Conservation (phyloP, 35 echinoderm and acorn worm species). For the Ophiothrix spiculata region DNA sequence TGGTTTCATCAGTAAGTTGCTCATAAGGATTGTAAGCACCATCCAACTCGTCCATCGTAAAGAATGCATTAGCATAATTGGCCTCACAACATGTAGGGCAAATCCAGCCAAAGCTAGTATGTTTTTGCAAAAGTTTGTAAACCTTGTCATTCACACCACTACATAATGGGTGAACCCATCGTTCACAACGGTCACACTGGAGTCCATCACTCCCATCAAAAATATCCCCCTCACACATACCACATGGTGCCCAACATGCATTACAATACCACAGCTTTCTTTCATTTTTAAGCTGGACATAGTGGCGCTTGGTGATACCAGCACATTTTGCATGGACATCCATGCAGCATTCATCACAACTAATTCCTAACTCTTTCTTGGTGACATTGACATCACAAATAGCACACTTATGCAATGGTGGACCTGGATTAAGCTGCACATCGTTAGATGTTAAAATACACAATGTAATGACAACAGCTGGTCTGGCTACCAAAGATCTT, state of each 20-base stretch:
- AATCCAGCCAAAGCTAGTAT: neutral
- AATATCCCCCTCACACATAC: neutral
- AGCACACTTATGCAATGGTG: neutral
- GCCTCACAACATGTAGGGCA: too few relatives aligned
- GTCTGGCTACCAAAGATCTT: neutral
- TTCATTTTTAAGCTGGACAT: neutral
- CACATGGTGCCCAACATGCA: neutral
- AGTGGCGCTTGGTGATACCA: neutral
- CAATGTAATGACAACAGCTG: neutral
- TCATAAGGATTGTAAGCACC: neutral
- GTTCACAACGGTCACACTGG: neutral
- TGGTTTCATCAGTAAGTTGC: neutral
- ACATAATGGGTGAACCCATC: neutral
- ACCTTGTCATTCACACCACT: neutral
- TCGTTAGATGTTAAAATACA: neutral
- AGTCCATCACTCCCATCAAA: too few relatives aligned
- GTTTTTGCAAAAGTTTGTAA: neutral
- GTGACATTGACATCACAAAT: neutral
- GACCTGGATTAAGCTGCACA: neutral
- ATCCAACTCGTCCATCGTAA: neutral
- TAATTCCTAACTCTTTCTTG: neutral
- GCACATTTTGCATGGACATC: neutral
- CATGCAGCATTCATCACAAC: neutral
- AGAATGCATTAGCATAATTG: neutral
- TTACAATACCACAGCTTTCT: neutral